These are phyloP conservation scores for Drosophila neutralis DNA, from an alignment of 2,888 invertebrate genomes.

Conservation along the genomic window DNA sequence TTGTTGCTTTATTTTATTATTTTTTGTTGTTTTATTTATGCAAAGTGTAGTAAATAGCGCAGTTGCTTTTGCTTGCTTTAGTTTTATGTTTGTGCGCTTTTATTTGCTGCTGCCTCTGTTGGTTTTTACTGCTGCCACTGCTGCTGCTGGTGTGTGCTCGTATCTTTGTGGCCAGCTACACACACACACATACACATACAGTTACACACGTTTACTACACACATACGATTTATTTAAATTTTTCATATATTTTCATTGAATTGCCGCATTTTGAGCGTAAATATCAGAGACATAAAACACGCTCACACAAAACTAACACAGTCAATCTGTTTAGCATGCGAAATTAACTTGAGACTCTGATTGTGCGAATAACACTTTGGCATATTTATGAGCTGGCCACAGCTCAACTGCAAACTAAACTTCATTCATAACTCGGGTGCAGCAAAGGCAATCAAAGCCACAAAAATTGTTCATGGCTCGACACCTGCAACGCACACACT, in stretches of 20 bases:
- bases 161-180: constrained; percentile 44
- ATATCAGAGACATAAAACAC: constrained; percentile 54
- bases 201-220: constrained; percentile 20
- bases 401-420: constrained; percentile 66
- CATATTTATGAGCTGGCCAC: constrained; percentile 74
- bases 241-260: constrained; percentile 75
- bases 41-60: constrained; percentile 77
- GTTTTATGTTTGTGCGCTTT: constrained; percentile 67
- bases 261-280: constrained; percentile 74
- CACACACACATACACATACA: constrained; percentile 23
- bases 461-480: constrained; percentile 71
- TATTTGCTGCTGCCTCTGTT: constrained; percentile 51
- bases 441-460: constrained; percentile 78
- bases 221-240: constrained; percentile 77
- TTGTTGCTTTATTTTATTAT: constrained; percentile 18
- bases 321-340: constrained; percentile 59
- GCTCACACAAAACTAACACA: background rate
- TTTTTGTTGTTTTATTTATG: constrained; percentile 59
- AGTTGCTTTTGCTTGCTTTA: constrained; percentile 69
- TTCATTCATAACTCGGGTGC: constrained; percentile 72
- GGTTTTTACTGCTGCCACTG: constrained; percentile 48
- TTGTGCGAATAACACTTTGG: constrained; percentile 56
- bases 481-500: constrained; percentile 57
- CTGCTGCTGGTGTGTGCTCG: constrained; percentile 28
- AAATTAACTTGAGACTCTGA: constrained; percentile 67